Conservation (phyloP, 1,140 invertebrate species). For the Notospermus geniculatus region DNA sequence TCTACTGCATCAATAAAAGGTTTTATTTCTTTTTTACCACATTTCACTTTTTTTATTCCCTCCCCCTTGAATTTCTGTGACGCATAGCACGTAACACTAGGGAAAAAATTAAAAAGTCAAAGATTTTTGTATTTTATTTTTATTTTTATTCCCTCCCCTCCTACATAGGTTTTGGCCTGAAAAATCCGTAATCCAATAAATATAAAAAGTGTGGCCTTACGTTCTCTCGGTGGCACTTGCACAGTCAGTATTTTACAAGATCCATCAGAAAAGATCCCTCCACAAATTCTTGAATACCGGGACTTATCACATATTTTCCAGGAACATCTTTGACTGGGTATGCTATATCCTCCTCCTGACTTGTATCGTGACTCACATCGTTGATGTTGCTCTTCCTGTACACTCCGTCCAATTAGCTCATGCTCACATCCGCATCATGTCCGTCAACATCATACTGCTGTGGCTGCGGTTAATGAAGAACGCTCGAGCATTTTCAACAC, state of each 20-base stretch:
- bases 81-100: too few relatives aligned
- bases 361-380: slow-evolving; percentile 44
- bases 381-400: slow-evolving; percentile 30
- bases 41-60: too few relatives aligned
- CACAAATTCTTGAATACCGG: not conserved
- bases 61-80: too few relatives aligned
- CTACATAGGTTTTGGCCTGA: too few relatives aligned
- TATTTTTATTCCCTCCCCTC: too few relatives aligned
- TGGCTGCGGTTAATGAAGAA: slow-evolving; percentile 52
- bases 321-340: slow-evolving; percentile 46
- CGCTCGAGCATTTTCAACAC: slow-evolving; percentile 39
- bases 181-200: too few relatives aligned
- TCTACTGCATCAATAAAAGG: too few relatives aligned
- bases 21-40: too few relatives aligned
- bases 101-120: too few relatives aligned
- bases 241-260: not conserved
- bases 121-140: too few relatives aligned
- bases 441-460: slow-evolving; percentile 49
- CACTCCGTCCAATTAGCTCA: slow-evolving; percentile 40
- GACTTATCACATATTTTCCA: not conserved
- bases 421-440: slow-evolving; percentile 44
- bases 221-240: not conserved
- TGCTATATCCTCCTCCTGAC: slow-evolving; percentile 44
- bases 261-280: too few relatives aligned
- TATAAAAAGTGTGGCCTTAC: too few relatives aligned